Evolutionary conservation across 2,113 vertebrate species (phyloP).

Genomic region (Oxyruncus cristatus): DNA sequence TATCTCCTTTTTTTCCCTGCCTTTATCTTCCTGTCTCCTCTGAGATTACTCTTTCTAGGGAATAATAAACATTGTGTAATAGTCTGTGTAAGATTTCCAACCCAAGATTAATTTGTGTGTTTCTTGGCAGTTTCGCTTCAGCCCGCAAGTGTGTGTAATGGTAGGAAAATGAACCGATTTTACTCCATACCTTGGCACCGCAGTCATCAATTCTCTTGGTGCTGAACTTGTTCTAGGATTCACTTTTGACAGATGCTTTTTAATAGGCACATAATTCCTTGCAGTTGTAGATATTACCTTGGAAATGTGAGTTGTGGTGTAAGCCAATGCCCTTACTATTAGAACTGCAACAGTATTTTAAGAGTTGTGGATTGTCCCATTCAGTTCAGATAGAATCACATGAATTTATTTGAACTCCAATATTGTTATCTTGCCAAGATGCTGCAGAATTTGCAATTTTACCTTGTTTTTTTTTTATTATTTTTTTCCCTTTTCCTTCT

Average conservation of each 20-base stretch:
- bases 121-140: conserved; percentile 15
- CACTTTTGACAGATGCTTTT: not conserved
- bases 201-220: not conserved
- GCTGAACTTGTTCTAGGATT: not conserved
- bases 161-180: not conserved
- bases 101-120: not conserved
- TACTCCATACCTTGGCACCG: not conserved
- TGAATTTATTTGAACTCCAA: not conserved
- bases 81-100: not conserved
- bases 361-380: not conserved
- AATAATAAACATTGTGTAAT: not conserved
- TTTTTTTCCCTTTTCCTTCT: not conserved
- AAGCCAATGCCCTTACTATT: not conserved
- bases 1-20: not conserved
- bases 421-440: not conserved
- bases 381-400: not conserved
- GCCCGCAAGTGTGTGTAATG: not conserved
- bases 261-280: not conserved
- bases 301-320: not conserved
- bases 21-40: not conserved
- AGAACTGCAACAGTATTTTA: not conserved
- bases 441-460: not conserved
- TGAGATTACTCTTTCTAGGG: conserved; percentile 13
- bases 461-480: too few relatives aligned
- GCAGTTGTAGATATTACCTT: not conserved